Conservation (phyloP, 1,140 invertebrate species). For the Solen grandis region DNA sequence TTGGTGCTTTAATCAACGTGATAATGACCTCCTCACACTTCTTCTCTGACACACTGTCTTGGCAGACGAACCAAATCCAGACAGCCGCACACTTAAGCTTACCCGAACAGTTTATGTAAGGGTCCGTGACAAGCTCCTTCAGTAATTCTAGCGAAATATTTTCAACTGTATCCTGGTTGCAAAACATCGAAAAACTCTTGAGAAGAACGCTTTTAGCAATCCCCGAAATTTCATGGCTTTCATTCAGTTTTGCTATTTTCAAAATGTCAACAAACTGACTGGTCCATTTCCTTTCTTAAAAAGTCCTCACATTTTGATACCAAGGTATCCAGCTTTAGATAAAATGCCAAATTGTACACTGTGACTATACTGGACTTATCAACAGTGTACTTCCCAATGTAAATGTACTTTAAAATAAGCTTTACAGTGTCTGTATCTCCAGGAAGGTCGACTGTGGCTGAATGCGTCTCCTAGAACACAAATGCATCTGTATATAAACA, state of each 20-base stretch:
- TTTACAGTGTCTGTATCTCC: slow-evolving; percentile 22
- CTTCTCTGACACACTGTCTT: neutral
- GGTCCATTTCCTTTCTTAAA: neutral
- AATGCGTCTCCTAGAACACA: slow-evolving; percentile 6
- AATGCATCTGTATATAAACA: too few species aligned
- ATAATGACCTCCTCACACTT: neutral
- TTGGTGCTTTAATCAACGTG: slow-evolving; percentile 7
- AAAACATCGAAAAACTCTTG: slow-evolving; percentile 27
- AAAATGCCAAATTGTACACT: slow-evolving; percentile 24
- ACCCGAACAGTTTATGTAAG: slow-evolving; percentile 22
- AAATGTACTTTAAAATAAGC: slow-evolving; percentile 25
- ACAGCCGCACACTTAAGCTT: slow-evolving; percentile 27
- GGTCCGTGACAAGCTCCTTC: slow-evolving; percentile 17
- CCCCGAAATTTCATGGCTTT: slow-evolving; percentile 13
- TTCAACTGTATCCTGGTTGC: slow-evolving; percentile 18
- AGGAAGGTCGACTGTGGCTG: neutral
- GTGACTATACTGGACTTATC: neutral
- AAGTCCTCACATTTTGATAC: slow-evolving; percentile 20
- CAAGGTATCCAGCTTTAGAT: slow-evolving; percentile 16
- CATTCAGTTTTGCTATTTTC: slow-evolving; percentile 26
- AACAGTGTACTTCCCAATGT: slow-evolving; percentile 31
- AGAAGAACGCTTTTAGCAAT: slow-evolving; percentile 36
- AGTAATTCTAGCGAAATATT: slow-evolving; percentile 6
- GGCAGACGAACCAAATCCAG: slow-evolving; percentile 32
- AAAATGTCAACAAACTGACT: slow-evolving; percentile 19